Conservation (phyloP, 2,113 vertebrate species). For the Saguinus imperator region DNA sequence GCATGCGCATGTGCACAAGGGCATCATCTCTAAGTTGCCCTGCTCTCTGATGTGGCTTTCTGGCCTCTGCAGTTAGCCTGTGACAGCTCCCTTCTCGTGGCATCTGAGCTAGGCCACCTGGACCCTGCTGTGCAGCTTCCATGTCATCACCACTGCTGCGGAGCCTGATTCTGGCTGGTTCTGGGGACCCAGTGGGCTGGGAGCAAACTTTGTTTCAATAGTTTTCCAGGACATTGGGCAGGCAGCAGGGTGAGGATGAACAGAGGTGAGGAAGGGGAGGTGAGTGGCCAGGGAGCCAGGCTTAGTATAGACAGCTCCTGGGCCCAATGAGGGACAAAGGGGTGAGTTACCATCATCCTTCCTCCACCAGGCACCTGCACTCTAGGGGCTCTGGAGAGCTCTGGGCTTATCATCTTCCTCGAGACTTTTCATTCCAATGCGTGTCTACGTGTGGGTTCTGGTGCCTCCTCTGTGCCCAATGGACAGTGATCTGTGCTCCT, state of each 20-base stretch:
- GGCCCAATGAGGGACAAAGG: background rate
- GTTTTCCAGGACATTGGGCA: background rate
- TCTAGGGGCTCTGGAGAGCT: background rate
- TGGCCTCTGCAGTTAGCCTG: background rate
- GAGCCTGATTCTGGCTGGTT: background rate
- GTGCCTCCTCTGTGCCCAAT: background rate
- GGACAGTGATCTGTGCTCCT: background rate
- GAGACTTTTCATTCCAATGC: background rate
- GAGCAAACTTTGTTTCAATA: background rate
- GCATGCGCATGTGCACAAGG: too few relatives aligned
- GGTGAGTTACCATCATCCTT: background rate
- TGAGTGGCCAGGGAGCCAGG: background rate
- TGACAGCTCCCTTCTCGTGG: background rate
- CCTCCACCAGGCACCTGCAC: background rate
- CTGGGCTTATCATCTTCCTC: background rate
- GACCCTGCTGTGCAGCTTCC: background rate
- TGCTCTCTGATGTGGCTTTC: rapidly evolving
- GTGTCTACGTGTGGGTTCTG: background rate
- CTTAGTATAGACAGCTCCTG: background rate
- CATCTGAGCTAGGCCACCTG: background rate
- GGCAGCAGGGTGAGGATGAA: background rate
- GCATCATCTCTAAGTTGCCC: background rate
- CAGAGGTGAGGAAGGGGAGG: background rate
- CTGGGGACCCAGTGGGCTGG: background rate
- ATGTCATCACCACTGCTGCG: background rate